Evolutionary conservation across 2,113 vertebrate species (phyloP), one percentile per base, ranked within the genome.

Genomic region (Festucalex cinctus): DNA sequence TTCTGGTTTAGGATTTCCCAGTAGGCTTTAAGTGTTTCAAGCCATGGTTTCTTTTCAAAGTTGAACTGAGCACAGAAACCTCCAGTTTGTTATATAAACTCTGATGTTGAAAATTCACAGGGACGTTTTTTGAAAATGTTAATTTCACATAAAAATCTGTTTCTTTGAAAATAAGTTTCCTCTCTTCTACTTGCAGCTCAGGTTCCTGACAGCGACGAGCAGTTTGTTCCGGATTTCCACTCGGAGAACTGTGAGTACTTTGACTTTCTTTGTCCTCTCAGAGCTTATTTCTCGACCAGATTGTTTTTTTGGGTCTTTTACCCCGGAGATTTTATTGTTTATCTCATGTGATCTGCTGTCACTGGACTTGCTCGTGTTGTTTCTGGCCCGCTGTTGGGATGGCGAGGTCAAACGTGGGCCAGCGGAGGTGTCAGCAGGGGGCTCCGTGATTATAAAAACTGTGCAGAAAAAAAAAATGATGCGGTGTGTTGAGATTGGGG

Each of bases 151-250:
- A 1, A 3, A n/a, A 8, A 7, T 49, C 48, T 49, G 48, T n/a
- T 49, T 14, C 12, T 17, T 13, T 57, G 54, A 57, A 22, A 22
- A 24, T 10, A 20, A 2, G 12, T 44, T 70, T 74, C 46, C 71
- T 74, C 41, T 54, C 46, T 79, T 75, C 59, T 74, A 13, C 57
- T 79, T 90, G 68, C 94, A 99, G 97, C 97, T 94, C 96, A 99
- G 89, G 97, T 99, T 89, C 97, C 97, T 68, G 97, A 99, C 92
- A 94, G 93, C 0, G 97, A 99, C 72, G 97, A 99, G 83, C 97
- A 97, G 80, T 98, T 96, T 85, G 94, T 99, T 89, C 97, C 96
- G 74, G 97, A 99, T 90, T 95, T 97, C 86, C 95, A 97, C 73
- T 94, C 96, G 65, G 97, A 98, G 83, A 98, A 95, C 90, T 86